Evolutionary conservation across 2,888 invertebrate species (phyloP).

Genomic region (Ischnus inquisitorius): DNA sequence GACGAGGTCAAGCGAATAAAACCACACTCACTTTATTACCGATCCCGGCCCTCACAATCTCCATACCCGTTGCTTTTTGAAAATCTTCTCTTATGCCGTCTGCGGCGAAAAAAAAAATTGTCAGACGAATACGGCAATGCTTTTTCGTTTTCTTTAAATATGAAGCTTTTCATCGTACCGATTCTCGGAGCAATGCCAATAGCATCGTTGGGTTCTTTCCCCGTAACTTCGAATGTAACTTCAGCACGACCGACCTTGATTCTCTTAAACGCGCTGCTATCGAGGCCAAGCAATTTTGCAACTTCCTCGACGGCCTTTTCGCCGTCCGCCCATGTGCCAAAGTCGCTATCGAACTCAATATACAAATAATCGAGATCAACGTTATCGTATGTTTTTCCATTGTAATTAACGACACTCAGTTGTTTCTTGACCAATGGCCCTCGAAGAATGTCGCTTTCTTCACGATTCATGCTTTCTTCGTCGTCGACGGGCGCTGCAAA

Average conservation of each 20-base stretch:
- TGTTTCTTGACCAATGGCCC: slow-evolving; percentile 79
- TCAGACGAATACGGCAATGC: not conserved
- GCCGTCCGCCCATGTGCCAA: slow-evolving; percentile 91
- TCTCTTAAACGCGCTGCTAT: slow-evolving; percentile 88
- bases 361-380: slow-evolving; percentile 93
- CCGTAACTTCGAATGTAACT: slow-evolving; percentile 92
- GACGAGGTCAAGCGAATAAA: no score
- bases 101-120: slow-evolving; percentile 78
- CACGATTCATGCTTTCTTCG: not conserved
- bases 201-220: slow-evolving; percentile 87
- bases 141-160: not conserved
- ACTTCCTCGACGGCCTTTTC: slow-evolving; percentile 88
- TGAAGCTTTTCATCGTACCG: slow-evolving; percentile 85
- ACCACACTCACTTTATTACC: slow-evolving; percentile 90
- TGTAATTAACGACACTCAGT: slow-evolving; percentile 58
- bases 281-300: slow-evolving; percentile 90
- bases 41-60: slow-evolving; percentile 91
- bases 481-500: slow-evolving; percentile 10
- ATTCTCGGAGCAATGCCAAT: slow-evolving; percentile 89
- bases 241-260: slow-evolving; percentile 91
- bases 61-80: slow-evolving; percentile 89
- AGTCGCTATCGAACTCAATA: slow-evolving; percentile 89
- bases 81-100: slow-evolving; percentile 89
- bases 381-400: slow-evolving; percentile 74
- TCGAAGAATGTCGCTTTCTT: slow-evolving; percentile 44